Conservation (phyloP, 2,113 vertebrate species). For the Carassius gibelio region DNA sequence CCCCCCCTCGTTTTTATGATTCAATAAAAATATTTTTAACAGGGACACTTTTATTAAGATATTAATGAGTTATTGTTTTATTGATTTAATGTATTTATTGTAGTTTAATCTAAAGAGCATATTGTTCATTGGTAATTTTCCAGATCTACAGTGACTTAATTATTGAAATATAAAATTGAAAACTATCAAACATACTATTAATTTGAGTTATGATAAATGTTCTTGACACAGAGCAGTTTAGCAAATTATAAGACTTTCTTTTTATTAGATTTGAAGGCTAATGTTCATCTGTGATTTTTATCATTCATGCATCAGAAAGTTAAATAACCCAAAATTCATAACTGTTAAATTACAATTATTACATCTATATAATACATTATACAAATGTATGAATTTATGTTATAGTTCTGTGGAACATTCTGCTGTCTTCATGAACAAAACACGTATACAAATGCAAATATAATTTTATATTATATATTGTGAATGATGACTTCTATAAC, state of each 20-base stretch:
- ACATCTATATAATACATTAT: not conserved
- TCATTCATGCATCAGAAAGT: not conserved
- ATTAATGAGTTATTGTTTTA: not conserved
- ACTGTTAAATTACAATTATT: not conserved
- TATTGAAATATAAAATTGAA: not conserved
- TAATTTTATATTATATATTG: not conserved
- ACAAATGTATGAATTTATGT: not conserved
- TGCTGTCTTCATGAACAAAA: not conserved
- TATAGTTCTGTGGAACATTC: not conserved
- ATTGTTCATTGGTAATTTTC: not conserved
- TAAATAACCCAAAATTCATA: not conserved
- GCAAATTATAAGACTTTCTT: not conserved
- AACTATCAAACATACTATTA: no score
- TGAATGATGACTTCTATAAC: not conserved
- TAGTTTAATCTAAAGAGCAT: not conserved
- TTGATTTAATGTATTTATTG: not conserved
- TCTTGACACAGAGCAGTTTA: not conserved
- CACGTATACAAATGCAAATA: not conserved
- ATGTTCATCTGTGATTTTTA: not conserved
- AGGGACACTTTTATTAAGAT: not conserved
- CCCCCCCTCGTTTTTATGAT: not conserved
- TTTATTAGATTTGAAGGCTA: not conserved
- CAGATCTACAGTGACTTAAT: not conserved
- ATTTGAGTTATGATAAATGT: not conserved
- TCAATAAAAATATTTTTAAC: not conserved